Percentiles rank a stretch among this genome's conserved stretches.
phyloP scores from a whole-genome alignment of 2,113 vertebrate species.

The Myrmecobius fasciatus region DNA sequence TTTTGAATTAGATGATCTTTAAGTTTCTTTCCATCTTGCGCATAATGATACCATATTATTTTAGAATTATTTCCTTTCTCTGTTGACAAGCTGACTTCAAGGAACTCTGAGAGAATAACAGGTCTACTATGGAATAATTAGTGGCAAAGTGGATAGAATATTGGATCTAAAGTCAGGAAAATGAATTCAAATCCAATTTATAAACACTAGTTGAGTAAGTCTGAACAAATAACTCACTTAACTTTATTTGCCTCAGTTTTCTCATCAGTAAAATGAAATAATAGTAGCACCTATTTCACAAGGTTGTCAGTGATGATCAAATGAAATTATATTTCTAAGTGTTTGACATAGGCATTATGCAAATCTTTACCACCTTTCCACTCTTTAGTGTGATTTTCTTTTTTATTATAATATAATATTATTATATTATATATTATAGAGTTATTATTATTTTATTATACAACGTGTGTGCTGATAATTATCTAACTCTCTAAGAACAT shows the following conservation, averaged over 20 bases:
- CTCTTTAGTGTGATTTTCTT: background rate
- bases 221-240: background rate
- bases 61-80: background rate
- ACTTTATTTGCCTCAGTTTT: background rate
- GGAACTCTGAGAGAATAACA: background rate
- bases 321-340: background rate
- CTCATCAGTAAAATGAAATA: background rate
- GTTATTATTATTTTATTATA: too few species aligned
- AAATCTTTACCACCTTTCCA: background rate
- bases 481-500: slow-evolving; percentile 17
- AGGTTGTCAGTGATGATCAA: background rate
- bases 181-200: background rate
- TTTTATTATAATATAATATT: too few species aligned
- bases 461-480: background rate
- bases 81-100: background rate
- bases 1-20: background rate
- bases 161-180: background rate
- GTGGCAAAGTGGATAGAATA: background rate
- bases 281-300: background rate
- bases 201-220: background rate
- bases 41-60: background rate
- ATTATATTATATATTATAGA: too few species aligned
- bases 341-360: background rate
- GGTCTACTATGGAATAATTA: background rate
- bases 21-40: background rate